These are phyloP conservation scores for Engraulis encrasicolus DNA, from an alignment of 2,113 vertebrate genomes.

Conservation along the genomic window DNA sequence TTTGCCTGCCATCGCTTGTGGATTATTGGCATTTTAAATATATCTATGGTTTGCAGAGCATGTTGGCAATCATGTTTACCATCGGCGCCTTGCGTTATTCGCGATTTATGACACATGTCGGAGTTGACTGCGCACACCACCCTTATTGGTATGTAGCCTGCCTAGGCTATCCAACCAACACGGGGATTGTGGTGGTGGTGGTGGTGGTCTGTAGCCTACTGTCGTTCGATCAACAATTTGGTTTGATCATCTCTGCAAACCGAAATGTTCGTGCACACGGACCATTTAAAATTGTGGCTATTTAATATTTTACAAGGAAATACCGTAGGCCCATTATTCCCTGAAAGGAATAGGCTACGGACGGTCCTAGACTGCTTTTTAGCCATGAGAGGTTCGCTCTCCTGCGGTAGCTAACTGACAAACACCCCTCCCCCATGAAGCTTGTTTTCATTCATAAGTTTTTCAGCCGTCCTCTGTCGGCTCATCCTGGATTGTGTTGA, in stretches of 20 bases:
- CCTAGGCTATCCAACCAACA: neutral
- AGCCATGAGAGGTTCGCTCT: slow-evolving; percentile 61
- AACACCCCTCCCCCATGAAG: slow-evolving; percentile 70
- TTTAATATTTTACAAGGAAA: neutral
- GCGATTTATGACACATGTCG: neutral
- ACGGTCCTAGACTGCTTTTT: slow-evolving; percentile 53
- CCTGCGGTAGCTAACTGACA: slow-evolving; percentile 65
- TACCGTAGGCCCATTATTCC: neutral
- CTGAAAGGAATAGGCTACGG: slow-evolving; percentile 17
- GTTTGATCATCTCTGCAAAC: neutral
- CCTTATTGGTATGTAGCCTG: neutral
- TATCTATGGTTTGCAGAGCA: slow-evolving; percentile 45
- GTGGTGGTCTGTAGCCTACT: slow-evolving; percentile 7
- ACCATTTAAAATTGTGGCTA: neutral
- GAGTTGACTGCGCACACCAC: slow-evolving; percentile 8
- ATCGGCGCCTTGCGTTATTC: neutral
- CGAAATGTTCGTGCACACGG: neutral
- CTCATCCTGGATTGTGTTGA: slow-evolving; percentile 57
- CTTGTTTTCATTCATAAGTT: slow-evolving; percentile 95
- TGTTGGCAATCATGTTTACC: neutral
- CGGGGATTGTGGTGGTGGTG: neutral
- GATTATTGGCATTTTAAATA: neutral
- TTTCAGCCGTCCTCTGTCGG: slow-evolving; percentile 52
- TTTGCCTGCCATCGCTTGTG: neutral
- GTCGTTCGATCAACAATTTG: slow-evolving; percentile 9